Evolutionary conservation across 2,888 invertebrate species (phyloP), one percentile per base, ranked within the genome.

Genomic region (Hirtodrosophila alboralis): DNA sequence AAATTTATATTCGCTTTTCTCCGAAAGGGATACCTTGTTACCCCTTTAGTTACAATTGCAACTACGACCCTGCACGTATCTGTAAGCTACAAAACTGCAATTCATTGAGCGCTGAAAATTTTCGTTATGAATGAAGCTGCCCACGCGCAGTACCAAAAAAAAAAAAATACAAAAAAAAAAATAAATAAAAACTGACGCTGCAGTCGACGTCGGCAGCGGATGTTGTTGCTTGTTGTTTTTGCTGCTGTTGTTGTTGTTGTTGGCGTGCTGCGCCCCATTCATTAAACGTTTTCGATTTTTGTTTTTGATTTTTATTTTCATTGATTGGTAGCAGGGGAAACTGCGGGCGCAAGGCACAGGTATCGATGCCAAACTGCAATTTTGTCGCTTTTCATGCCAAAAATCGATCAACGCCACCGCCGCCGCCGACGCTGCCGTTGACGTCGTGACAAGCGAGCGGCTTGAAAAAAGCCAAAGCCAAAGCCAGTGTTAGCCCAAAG

Each of bases 71-170:
- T 30, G 23, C 8, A 8, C 2, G 23, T 23, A 23, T 8, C 23
- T 23, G 23, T 14, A 26, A 8, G 65, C 38, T 36, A 37, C 58
- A 58, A 79, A 78, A 76, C 67, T 84, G 86, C 79, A 86, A 79
- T 76, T 79, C 79, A 79, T 79, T 79, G 45, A 86, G 65, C 54
- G 69, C 56, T 57, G 63, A 63, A 64, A 71, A 44, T 63, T 63
- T 75, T 79, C 65, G 81, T 86, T 86, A 86, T 79, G 79, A 79
- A 79, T 79, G 79, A 84, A 86, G 74, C 84, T 70, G 59, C 79
- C 79, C 79, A 79, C 79, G 79, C 79, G 68, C 59, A 36, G 30
- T 45, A 36, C 67, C 61, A 30, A 73, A 59, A 56, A 28, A 38
- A n/a, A n/a, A n/a, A n/a, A n/a, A n/a, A n/a, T n/a, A n/a, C n/a